A percentile compares a stretch with the other conserved stretches of the same genome.
Conservation (phyloP, 2,113 vertebrate genomes). For the Notothenia rossii region DNA sequence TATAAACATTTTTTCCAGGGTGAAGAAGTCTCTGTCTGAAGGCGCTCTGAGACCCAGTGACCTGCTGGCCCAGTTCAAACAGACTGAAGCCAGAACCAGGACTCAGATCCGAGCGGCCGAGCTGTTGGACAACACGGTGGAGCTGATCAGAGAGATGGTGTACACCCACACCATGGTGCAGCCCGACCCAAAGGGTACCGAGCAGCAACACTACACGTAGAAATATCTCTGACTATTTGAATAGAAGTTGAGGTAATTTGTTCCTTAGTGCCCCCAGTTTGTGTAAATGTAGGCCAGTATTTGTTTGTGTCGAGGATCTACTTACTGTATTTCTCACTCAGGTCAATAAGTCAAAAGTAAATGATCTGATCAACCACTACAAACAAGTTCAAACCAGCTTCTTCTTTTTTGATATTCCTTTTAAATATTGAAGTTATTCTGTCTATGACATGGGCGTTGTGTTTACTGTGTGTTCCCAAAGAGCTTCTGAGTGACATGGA, state of each 20-base stretch:
- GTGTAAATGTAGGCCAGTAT: not conserved
- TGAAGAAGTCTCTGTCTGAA: slow-evolving; percentile 79
- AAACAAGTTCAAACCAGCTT: not conserved
- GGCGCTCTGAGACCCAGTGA: slow-evolving; percentile 83
- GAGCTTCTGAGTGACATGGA: slow-evolving; percentile 80
- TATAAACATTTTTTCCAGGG: slow-evolving; percentile 61
- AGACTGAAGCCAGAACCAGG: slow-evolving; percentile 78
- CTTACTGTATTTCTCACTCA: no score
- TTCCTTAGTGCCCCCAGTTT: not conserved
- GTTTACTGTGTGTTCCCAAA: slow-evolving; percentile 31
- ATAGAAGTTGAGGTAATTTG: not conserved
- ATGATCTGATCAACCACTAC: not conserved
- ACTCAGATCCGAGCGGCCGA: slow-evolving; percentile 82
- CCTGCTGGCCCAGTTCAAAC: slow-evolving; percentile 86
- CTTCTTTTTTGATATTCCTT: not conserved
- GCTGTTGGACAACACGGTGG: slow-evolving; percentile 85
- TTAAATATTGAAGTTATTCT: not conserved
- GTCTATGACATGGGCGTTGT: not conserved
- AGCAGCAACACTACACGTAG: not conserved
- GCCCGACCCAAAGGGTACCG: slow-evolving; percentile 74
- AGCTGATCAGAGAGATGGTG: slow-evolving; percentile 87
- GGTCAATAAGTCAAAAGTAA: not conserved
- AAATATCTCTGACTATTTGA: not conserved
- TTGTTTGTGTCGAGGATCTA: not conserved
- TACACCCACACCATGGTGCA: slow-evolving; percentile 83